Evolutionary conservation across 1,140 invertebrate species (phyloP), one percentile per base, ranked within the genome.

Genomic region (Ceratitis capitata): DNA sequence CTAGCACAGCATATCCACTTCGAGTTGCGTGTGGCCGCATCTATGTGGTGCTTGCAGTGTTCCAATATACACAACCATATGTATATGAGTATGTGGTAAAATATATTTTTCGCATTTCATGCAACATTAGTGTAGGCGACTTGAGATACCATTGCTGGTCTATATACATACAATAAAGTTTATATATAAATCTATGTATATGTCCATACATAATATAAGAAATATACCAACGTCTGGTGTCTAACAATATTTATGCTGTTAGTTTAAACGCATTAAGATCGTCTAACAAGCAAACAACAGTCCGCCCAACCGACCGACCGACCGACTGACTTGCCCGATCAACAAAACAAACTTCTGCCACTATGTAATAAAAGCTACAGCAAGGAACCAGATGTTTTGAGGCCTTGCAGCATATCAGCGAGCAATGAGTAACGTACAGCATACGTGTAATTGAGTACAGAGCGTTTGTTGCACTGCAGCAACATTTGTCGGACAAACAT

Each of bases 211-310:
- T n/a, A n/a, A n/a, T n/a, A n/a, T n/a, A n/a, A n/a, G n/a, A n/a
- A n/a, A n/a, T n/a, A n/a, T n/a, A n/a, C n/a, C n/a, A n/a, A n/a
- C 14, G 69, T n/a, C 39, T 78, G 69, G 69, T n/a, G 39, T 19
- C 9, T 9, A 78, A 39, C 39, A 78, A 47, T 78, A 78, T 78
- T 78, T 78, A 78, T 78, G 39, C 39, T 45, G 69, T 78, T 78
- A 39, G 42, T 78, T 78, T 78, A 78, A 78, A 78, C 69, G 69
- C 69, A 78, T 78, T 78, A 78, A 42, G 69, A 78, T 45, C 69
- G 69, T 45, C 39, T 78, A 45, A 78, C 69, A 78, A 78, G 69
- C 39, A 3, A 23, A 16, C 69, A 12, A 23, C 64, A 32, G 14
- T 3, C 16, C 14, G 64, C n/a, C 16, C 32, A 7, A 74, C n/a